A percentile compares a stretch with the other conserved stretches of the same genome.
Conservation (phyloP, 2,888 invertebrate species). For the Corythucha ciliata region DNA sequence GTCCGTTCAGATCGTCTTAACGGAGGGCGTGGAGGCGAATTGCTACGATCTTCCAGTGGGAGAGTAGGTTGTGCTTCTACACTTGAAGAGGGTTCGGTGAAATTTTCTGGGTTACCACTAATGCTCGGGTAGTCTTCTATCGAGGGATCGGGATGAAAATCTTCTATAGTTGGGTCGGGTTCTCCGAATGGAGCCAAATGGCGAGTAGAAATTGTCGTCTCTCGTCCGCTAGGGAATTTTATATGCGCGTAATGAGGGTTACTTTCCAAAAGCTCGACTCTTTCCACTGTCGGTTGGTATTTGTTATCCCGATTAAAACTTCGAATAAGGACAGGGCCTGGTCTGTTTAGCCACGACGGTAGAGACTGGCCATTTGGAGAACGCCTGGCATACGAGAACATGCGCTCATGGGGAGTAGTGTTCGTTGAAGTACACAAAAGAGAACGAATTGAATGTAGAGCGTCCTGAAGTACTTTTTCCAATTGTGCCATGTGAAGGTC, state of each 20-base stretch:
- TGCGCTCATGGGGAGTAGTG: constrained; percentile 27
- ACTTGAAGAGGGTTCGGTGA: too few species aligned
- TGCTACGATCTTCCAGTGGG: too few species aligned
- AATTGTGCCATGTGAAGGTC: constrained; percentile 14
- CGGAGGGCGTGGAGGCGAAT: too few species aligned
- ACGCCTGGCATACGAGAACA: constrained; percentile 18
- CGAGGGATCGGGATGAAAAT: too few species aligned
- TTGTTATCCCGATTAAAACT: constrained; percentile 12
- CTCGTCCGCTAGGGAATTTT: constrained; percentile 17
- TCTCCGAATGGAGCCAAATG: constrained; percentile 27
- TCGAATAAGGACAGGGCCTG: constrained; percentile 9
- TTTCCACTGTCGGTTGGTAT: constrained; percentile 30
- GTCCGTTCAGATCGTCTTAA: too few species aligned
- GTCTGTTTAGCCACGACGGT: constrained; percentile 7
- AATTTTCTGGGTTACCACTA: too few species aligned
- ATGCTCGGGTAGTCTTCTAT: too few species aligned
- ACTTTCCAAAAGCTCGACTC: constrained; percentile 28
- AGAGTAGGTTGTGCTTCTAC: too few species aligned
- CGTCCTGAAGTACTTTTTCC: constrained; percentile 28
- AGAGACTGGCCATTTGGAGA: constrained; percentile 1
- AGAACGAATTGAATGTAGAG: constrained; percentile 29
- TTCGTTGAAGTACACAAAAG: constrained; percentile 30
- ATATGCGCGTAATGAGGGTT: constrained; percentile 17
- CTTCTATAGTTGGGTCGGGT: too few species aligned
- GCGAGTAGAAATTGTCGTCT: constrained; percentile 28